Percentiles rank a stretch among this genome's conserved stretches.
These are phyloP conservation scores for Enteromius afrohamiltoni DNA, from an alignment of 2,797 vertebrate species.

Conservation along the genomic window DNA sequence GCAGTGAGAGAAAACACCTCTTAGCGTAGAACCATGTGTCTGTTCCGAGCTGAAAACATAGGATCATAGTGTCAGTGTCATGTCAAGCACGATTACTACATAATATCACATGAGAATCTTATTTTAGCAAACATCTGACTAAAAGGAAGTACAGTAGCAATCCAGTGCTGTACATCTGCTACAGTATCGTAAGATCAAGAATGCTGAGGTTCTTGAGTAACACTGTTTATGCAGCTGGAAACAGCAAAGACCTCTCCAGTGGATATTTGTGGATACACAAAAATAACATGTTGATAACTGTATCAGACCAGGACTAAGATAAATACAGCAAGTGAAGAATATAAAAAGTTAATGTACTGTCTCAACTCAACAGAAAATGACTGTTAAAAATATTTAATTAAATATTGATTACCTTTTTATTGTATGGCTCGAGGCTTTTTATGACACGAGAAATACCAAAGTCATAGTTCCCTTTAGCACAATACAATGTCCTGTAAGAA, in stretches of 20 bases:
- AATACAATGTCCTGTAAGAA: constrained; percentile 87
- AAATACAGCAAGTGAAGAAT: neutral
- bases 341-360: neutral
- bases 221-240: constrained; percentile 61
- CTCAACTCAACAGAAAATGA: neutral
- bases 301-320: neutral
- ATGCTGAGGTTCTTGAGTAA: constrained; percentile 27
- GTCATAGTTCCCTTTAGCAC: constrained; percentile 95
- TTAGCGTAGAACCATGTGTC: constrained; percentile 98
- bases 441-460: constrained; percentile 96
- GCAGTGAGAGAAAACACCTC: constrained; percentile 91
- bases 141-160: constrained; percentile 23
- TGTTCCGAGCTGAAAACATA: constrained; percentile 82
- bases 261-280: constrained; percentile 7
- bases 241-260: constrained; percentile 4
- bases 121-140: neutral
- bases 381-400: neutral
- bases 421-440: constrained; percentile 95
- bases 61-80: neutral
- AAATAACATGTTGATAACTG: constrained; percentile 28
- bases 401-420: constrained; percentile 83
- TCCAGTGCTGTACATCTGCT: constrained; percentile 6
- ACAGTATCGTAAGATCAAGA: constrained; percentile 14
- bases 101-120: neutral
- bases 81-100: neutral